Conservation (phyloP, 1,140 invertebrate genomes). For the Drosophila tristis region DNA sequence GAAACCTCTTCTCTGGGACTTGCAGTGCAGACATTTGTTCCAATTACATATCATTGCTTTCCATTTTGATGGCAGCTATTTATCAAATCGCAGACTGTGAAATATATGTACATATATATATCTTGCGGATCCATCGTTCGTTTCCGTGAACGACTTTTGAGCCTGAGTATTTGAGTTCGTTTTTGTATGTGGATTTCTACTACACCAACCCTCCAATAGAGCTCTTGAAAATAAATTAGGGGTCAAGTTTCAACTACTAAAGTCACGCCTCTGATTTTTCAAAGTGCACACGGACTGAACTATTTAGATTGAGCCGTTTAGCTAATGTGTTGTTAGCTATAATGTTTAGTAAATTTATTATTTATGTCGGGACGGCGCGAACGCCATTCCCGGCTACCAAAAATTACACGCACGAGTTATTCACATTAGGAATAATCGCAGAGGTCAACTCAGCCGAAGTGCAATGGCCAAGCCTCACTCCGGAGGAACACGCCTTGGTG, state of each 20-base stretch:
- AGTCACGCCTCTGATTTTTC: background rate
- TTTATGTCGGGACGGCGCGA: conserved; percentile 79
- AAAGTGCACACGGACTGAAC: no score
- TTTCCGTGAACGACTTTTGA: no score
- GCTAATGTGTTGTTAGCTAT: background rate
- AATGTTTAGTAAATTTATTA: conserved; percentile 15
- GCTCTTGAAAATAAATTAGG: background rate
- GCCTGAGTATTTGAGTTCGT: no score
- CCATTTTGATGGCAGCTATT: background rate
- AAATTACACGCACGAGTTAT: conserved; percentile 84
- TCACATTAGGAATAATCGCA: conserved; percentile 84
- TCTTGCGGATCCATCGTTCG: no score
- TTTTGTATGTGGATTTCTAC: no score
- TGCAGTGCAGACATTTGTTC: conserved; percentile 24
- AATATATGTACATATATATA: no score
- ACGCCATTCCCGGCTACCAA: conserved; percentile 84
- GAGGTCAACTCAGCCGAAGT: conserved; percentile 84
- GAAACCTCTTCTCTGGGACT: conserved; percentile 1
- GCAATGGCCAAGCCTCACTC: conserved; percentile 86
- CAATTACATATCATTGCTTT: conserved; percentile 13
- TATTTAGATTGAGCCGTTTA: background rate
- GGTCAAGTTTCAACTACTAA: no score
- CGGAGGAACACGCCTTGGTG: conserved; percentile 88
- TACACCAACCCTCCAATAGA: no score
- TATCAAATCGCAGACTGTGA: background rate